Evolutionary conservation across 2,888 invertebrate genomes (phyloP).

Genomic region (Nomada fabriciana): DNA sequence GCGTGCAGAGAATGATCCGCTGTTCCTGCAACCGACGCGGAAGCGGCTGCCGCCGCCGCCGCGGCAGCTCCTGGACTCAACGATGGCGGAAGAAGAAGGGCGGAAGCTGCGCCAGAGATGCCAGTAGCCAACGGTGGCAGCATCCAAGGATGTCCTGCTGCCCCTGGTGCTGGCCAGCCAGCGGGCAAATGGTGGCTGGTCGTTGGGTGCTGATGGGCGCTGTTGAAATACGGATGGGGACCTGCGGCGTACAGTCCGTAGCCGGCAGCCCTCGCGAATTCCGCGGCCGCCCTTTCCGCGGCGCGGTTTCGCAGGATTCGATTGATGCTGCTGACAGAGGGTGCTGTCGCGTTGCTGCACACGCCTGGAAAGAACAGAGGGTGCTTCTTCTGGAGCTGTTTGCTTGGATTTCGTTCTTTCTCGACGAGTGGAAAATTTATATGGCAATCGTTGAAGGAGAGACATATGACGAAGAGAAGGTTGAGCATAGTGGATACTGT

Average conservation of each 20-base stretch:
- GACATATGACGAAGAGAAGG: neutral
- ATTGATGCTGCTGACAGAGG: slow-evolving; percentile 98
- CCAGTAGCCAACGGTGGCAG: slow-evolving; percentile 80
- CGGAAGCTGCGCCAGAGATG: slow-evolving; percentile 85
- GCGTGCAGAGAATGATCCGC: slow-evolving; percentile 86
- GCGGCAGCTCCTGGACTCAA: slow-evolving; percentile 86
- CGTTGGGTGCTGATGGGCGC: slow-evolving; percentile 85
- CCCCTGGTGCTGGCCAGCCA: slow-evolving; percentile 86
- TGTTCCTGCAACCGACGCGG: slow-evolving; percentile 84
- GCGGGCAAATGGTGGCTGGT: slow-evolving; percentile 87
- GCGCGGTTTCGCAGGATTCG: slow-evolving; percentile 97
- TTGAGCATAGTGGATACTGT: too few relatives aligned
- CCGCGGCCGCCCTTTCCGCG: slow-evolving; percentile 97
- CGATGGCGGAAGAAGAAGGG: slow-evolving; percentile 84
- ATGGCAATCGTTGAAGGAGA: neutral
- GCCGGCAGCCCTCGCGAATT: slow-evolving; percentile 96
- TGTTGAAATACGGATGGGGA: slow-evolving; percentile 89
- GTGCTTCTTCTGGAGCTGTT: slow-evolving; percentile 16
- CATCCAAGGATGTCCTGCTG: slow-evolving; percentile 83
- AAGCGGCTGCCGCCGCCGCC: slow-evolving; percentile 85
- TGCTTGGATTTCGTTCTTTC: neutral
- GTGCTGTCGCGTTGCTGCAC: slow-evolving; percentile 97
- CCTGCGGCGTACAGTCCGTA: slow-evolving; percentile 90
- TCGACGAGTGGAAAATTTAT: neutral
- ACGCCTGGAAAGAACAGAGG: slow-evolving; percentile 88